Base-by-base conservation (phyloP, 2,797 vertebrate genomes). In the Masticophis lateralis region DNA sequence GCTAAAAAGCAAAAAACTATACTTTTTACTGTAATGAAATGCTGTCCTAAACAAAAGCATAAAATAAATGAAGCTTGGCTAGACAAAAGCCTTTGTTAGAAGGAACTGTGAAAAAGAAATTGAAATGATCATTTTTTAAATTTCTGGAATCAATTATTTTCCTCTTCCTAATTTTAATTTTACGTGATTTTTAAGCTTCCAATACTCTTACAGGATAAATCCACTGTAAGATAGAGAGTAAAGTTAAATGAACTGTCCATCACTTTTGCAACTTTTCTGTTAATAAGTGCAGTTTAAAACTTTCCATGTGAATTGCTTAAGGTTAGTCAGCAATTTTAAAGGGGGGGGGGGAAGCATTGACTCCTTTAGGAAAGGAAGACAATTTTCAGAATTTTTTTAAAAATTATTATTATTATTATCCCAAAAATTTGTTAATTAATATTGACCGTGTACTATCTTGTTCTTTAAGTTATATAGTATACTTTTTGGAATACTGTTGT, bases 11-110 rank as follows among this genome's bases (percentile, higher is more conserved):
- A 97, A 66, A 66, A 66, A 66, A 96, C 97, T 95, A 97, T 97
- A 97, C 97, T 95, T 97, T 98, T 94, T 97, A 96, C 96, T 93
- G 96, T 97, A 97, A 97, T 97, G 96, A 97, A 96, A 97, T 97
- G 97, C 97, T 97, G 97, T 96, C 95, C 95, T 96, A 96, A 97
- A 95, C 91, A 95, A 93, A 79, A 95, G 93, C 93, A 91, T 97
- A 94, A 88, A 93, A 94, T 55, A 95, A 97, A 96, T 95, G 94
- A 94, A 94, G 92, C 95, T 96, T 95, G 95, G 92, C 92, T 96
- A 63, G 61, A 63, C 10, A 28, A 63, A 63, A 63, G 61, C 3
- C 27, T 53, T 91, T 59, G 8, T 25, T 18, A 28, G n/a, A n/a
- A 47, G 18, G 6, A n/a, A 79, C 28, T n/a, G 20, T n/a, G 87